Base-by-base conservation (phyloP, 2,113 vertebrate genomes). In the Raphicerus campestris region DNA sequence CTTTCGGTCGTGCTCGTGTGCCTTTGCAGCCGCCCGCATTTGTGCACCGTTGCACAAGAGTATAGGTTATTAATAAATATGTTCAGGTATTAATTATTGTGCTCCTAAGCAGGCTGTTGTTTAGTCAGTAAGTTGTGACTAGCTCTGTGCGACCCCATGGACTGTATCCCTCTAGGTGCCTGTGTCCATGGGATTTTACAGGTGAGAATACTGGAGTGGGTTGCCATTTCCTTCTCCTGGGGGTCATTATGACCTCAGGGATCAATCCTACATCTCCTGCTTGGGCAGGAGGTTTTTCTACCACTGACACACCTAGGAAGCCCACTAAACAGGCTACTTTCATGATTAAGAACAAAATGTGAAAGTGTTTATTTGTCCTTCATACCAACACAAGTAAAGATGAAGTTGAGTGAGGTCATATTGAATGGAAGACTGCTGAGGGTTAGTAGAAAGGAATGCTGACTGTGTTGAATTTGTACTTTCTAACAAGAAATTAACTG, bases 1-100 rank as follows among this genome's bases (percentile, higher is more conserved):
- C 56, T 26, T 56, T 56, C 1, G 22, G 9, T 22, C 1, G 8
- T 1, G 0, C 22, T 56, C 20, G 9, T 24, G 9, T 0, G 0
- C 22, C 9, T 3, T 56, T 1, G 3, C 22, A 24, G 55, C 20
- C 0, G 3, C 55, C 55, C 1, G 0, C 55, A 3, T 56, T 56
- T 56, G 55, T 24, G 3, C 20, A 3, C 55, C 3, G 20, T 56
- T 3, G 20, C 55, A 24, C 22, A 56, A 24, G 49, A 35, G 49
- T 35, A 35, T 8, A 35, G 49, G 49, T 32, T 55, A 35, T 35
- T 55, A 35, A 53, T 53, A 14, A 53, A n/a, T 55, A 24, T 82
- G 24, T 82, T 82, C 51, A 55, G 49, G 7, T 55, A 49, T 55
- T 82, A 35, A 9, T 35, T 24, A 24, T 82, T 51, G 49, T 82